Percentiles rank a stretch among this genome's conserved stretches.
phyloP scores from a whole-genome alignment of 1,140 invertebrate species.

The Harpegnathos saltator region DNA sequence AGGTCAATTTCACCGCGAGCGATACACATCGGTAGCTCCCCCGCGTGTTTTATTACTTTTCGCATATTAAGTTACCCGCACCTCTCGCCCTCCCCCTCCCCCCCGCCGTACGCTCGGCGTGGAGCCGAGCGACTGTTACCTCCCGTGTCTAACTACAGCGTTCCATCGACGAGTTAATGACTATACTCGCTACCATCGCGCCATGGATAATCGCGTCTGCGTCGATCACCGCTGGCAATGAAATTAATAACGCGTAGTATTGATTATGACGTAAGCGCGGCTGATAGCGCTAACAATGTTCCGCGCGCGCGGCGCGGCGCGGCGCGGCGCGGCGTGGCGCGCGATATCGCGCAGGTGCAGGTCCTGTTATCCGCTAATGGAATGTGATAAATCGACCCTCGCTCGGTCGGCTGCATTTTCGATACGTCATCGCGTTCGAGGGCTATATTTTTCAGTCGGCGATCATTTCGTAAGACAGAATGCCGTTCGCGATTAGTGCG shows the following conservation, averaged over 20 bases:
- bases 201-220: constrained; percentile 29
- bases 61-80: not conserved
- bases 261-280: constrained; percentile 55
- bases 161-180: constrained; percentile 10
- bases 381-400: constrained; percentile 33
- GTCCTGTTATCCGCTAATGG: constrained; percentile 44
- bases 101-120: not conserved
- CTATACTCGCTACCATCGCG: constrained; percentile 4
- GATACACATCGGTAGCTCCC: not conserved
- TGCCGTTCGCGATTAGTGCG: not conserved
- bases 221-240: constrained; percentile 19
- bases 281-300: constrained; percentile 37
- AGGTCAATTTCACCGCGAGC: not conserved
- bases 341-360: constrained; percentile 2
- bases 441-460: constrained; percentile 8
- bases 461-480: constrained; percentile 24
- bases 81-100: not conserved
- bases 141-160: not conserved
- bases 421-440: constrained; percentile 20
- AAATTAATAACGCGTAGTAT: constrained; percentile 54
- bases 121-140: not conserved
- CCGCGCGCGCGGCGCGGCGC: not conserved
- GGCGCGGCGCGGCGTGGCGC: not conserved
- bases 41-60: not conserved
- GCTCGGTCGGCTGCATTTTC: not conserved